A percentile compares a stretch with the other conserved stretches of the same genome.
These are phyloP conservation scores for Cerceris rybyensis DNA, from an alignment of 2,888 invertebrate species.

Conservation along the genomic window DNA sequence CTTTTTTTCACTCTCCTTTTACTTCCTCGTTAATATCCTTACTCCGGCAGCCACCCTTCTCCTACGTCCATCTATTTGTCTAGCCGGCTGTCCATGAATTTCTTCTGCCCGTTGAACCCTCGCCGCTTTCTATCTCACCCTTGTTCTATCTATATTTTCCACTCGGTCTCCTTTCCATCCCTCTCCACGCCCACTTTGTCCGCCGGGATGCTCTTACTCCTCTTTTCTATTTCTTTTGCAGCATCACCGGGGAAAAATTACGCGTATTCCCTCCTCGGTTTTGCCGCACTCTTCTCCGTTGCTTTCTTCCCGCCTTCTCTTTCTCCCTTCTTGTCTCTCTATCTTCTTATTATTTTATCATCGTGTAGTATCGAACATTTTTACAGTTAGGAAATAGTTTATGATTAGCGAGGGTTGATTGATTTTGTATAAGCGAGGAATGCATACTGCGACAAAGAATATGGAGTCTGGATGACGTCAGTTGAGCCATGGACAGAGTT, in stretches of 20 bases:
- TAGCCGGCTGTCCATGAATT: not conserved
- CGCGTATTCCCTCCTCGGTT: conserved; percentile 35
- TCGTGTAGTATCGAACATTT: no score
- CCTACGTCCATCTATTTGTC: conserved; percentile 11
- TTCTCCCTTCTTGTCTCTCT: conserved; percentile 1
- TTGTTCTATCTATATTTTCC: conserved; percentile 7
- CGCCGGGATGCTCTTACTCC: not conserved
- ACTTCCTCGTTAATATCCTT: conserved; percentile 18
- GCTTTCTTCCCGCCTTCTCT: not conserved
- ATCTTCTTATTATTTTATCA: conserved; percentile 29
- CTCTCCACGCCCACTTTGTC: not conserved
- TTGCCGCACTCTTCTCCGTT: not conserved
- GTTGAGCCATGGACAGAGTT: no score
- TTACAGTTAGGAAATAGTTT: no score
- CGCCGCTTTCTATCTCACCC: conserved; percentile 7
- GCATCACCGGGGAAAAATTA: conserved; percentile 60
- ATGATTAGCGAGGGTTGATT: no score
- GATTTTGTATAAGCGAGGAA: no score
- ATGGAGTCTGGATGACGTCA: no score
- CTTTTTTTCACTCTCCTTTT: conserved; percentile 3
- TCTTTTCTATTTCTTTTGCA: conserved; percentile 53
- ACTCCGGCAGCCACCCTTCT: not conserved
- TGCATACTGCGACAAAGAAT: no score
- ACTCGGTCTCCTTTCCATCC: not conserved
- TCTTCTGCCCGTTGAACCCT: conserved; percentile 3